Percentiles rank a stretch among this genome's conserved stretches.
Evolutionary conservation across 2,113 vertebrate species (phyloP).

Genomic region (Corvus cornix): DNA sequence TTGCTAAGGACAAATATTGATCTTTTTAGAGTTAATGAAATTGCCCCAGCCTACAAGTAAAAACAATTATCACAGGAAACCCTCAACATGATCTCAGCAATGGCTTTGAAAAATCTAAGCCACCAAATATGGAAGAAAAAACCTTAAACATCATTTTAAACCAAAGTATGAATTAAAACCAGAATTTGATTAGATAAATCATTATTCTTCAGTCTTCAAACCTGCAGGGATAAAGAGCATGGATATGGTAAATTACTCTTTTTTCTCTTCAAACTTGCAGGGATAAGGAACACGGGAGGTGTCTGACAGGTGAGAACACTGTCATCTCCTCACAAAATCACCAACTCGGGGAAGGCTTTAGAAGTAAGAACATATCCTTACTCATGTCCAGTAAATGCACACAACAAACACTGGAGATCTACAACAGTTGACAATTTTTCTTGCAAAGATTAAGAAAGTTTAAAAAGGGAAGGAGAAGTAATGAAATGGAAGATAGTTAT

Average conservation of each 20-base stretch:
- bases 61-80: background rate
- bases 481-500: conserved; percentile 15
- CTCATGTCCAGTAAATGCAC: background rate
- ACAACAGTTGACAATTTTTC: background rate
- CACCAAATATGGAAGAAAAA: background rate
- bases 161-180: background rate
- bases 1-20: background rate
- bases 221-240: background rate
- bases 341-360: background rate
- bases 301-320: background rate
- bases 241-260: background rate
- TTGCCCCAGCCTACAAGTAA: accelerated
- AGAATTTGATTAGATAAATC: background rate
- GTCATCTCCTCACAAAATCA: background rate
- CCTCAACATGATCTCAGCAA: background rate
- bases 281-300: background rate
- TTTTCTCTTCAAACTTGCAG: background rate
- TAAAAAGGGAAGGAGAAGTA: background rate
- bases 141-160: background rate
- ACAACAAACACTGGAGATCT: background rate
- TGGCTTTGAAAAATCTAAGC: background rate
- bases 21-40: background rate
- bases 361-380: background rate
- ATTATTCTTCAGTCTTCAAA: background rate
- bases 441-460: conserved; percentile 3